Conservation (phyloP, 2,888 invertebrate species). For the Aporophyla lueneburgensis region DNA sequence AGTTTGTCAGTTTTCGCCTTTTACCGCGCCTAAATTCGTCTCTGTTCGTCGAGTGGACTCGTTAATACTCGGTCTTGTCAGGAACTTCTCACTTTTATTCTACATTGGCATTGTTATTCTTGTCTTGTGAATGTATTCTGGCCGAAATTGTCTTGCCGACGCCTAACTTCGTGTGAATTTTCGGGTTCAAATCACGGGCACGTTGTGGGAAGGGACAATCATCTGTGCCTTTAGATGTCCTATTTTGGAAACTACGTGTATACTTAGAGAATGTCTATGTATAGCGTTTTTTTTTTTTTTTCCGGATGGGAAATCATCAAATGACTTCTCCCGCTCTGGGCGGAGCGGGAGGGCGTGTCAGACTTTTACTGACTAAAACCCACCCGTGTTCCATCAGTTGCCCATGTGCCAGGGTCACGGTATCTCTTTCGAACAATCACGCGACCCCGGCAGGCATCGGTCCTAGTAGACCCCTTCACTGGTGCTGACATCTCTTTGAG, state of each 20-base stretch:
- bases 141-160: slow-evolving; percentile 67
- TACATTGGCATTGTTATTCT: slow-evolving; percentile 72
- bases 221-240: slow-evolving; percentile 40
- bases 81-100: slow-evolving; percentile 72
- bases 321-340: too few relatives aligned
- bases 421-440: too few relatives aligned
- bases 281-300: too few relatives aligned
- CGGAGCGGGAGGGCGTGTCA: too few relatives aligned
- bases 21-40: slow-evolving; percentile 51
- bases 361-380: too few relatives aligned
- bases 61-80: slow-evolving; percentile 72
- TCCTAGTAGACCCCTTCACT: too few relatives aligned
- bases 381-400: too few relatives aligned
- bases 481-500: too few relatives aligned
- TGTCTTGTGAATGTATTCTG: slow-evolving; percentile 64
- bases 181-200: slow-evolving; percentile 56
- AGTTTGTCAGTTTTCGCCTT: background rate
- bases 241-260: slow-evolving; percentile 24
- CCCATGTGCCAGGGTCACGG: too few relatives aligned
- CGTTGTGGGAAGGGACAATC: slow-evolving; percentile 36
- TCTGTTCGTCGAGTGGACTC: slow-evolving; percentile 57
- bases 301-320: too few relatives aligned
- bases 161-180: slow-evolving; percentile 54
- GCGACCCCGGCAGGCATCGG: too few relatives aligned
- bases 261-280: background rate